A percentile compares a stretch with the other conserved stretches of the same genome.
Conservation (phyloP, 2,797 vertebrate species). For the Lacerta agilis region DNA sequence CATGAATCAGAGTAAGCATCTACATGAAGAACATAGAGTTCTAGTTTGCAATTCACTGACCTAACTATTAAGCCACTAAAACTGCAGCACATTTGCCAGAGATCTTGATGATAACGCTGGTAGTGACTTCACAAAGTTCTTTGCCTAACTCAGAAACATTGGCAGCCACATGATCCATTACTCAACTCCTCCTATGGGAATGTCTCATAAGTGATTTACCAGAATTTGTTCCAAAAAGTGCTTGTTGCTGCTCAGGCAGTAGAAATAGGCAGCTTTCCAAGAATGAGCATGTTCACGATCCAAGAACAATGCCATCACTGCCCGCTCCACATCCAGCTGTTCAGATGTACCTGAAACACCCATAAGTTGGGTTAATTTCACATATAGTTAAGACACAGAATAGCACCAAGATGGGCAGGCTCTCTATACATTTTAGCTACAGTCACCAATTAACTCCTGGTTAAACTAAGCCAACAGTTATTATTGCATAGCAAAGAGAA, state of each 20-base stretch:
- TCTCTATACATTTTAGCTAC: background rate
- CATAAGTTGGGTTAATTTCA: constrained; percentile 21
- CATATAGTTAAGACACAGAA: background rate
- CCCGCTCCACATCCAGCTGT: constrained; percentile 85
- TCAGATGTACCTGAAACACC: constrained; percentile 74
- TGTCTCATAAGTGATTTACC: constrained; percentile 75
- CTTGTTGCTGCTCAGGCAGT: constrained; percentile 91
- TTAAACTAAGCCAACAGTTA: background rate
- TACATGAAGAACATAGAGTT: background rate
- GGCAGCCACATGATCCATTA: background rate
- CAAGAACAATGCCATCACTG: constrained; percentile 85
- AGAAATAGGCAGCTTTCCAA: constrained; percentile 93
- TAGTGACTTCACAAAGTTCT: background rate
- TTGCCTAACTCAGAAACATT: background rate
- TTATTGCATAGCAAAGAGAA: background rate
- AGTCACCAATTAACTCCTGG: background rate
- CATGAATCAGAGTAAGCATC: background rate
- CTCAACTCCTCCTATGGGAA: background rate
- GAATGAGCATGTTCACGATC: constrained; percentile 79
- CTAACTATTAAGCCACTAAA: background rate
- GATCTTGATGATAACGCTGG: background rate
- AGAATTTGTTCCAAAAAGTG: constrained; percentile 96
- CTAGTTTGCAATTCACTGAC: background rate
- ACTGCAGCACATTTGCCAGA: background rate
- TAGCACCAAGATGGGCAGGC: background rate